phyloP scores from a whole-genome alignment of 1,140 invertebrate genomes.

The Popillia japonica region DNA sequence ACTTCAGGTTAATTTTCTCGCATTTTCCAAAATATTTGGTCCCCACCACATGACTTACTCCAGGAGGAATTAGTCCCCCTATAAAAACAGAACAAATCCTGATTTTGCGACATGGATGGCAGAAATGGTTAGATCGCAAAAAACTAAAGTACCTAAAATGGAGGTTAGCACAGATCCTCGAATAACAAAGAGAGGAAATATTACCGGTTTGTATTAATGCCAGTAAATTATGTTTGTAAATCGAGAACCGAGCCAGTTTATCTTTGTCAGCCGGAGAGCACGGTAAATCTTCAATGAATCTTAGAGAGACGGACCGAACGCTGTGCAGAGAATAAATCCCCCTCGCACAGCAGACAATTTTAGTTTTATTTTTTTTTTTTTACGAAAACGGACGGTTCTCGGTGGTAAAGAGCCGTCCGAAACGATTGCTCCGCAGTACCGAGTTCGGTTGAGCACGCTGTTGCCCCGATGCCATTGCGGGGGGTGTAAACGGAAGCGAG shows the following conservation, averaged over 20 bases:
- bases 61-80: too few relatives aligned
- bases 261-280: slow-evolving; percentile 10
- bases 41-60: too few relatives aligned
- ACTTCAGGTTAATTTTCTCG: too few relatives aligned
- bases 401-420: neutral
- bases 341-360: slow-evolving; percentile 22
- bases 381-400: neutral
- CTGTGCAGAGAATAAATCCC: slow-evolving; percentile 19
- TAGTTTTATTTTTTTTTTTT: slow-evolving; percentile 27
- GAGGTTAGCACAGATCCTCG: too few relatives aligned
- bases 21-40: too few relatives aligned
- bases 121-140: too few relatives aligned
- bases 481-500: neutral
- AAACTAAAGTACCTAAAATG: too few relatives aligned
- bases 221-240: slow-evolving; percentile 33
- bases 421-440: neutral
- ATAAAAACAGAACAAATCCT: too few relatives aligned
- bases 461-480: neutral
- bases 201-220: slow-evolving; percentile 16
- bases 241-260: slow-evolving; percentile 21
- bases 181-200: neutral
- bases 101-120: too few relatives aligned
- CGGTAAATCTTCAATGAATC: slow-evolving; percentile 31
- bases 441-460: neutral
- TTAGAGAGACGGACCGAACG: slow-evolving; percentile 12